These are phyloP conservation scores for Tokudaia muenninki DNA, from an alignment of 2,797 vertebrate species.

Conservation along the genomic window DNA sequence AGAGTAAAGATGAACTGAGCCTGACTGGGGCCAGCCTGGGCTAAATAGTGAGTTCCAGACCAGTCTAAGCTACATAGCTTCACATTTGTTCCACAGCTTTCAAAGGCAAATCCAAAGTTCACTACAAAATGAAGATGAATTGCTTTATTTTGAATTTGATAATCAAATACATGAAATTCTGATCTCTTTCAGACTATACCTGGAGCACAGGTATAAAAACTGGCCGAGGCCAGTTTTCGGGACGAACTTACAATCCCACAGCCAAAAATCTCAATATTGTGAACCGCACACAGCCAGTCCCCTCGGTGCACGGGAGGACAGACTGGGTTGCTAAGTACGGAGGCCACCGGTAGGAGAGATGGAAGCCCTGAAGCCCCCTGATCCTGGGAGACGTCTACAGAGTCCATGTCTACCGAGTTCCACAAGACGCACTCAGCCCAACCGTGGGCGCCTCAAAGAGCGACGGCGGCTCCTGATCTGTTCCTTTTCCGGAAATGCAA, in stretches of 20 bases:
- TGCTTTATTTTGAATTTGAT: slow-evolving; percentile 40
- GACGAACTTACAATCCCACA: slow-evolving; percentile 90
- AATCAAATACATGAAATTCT: slow-evolving; percentile 56
- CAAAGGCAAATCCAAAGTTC: slow-evolving; percentile 34
- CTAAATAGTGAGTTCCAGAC: neutral
- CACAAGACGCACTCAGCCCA: slow-evolving; percentile 55
- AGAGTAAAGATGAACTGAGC: neutral
- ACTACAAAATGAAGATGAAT: slow-evolving; percentile 15
- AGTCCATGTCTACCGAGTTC: slow-evolving; percentile 73
- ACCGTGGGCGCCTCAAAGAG: slow-evolving; percentile 65
- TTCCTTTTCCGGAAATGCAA: slow-evolving; percentile 72
- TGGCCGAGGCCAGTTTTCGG: slow-evolving; percentile 89
- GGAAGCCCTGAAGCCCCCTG: neutral
- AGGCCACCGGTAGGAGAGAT: slow-evolving; percentile 91
- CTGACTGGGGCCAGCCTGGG: neutral
- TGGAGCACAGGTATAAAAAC: slow-evolving; percentile 95
- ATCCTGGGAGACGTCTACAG: slow-evolving; percentile 67
- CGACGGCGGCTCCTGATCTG: slow-evolving; percentile 60
- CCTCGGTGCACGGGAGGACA: slow-evolving; percentile 95
- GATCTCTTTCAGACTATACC: slow-evolving; percentile 91
- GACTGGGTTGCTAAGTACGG: slow-evolving; percentile 98
- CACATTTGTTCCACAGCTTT: neutral
- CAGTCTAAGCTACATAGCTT: neutral
- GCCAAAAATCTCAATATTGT: slow-evolving; percentile 91
- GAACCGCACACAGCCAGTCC: slow-evolving; percentile 89